Evolutionary conservation across 1,140 invertebrate genomes (phyloP).

Genomic region (Augochlora pura): DNA sequence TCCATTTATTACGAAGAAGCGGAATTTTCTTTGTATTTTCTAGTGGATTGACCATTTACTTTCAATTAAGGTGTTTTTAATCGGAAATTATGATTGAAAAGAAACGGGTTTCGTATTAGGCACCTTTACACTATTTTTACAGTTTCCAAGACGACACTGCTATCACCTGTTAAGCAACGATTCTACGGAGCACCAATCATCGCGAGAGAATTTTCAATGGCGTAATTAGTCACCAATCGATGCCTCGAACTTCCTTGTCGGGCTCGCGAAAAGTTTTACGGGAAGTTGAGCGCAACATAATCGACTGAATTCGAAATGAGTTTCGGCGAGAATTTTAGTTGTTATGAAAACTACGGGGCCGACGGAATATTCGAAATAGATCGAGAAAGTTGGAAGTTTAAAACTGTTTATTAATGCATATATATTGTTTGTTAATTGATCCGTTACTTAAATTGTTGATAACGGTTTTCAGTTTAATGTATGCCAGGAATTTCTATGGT

Average conservation of each 20-base stretch:
- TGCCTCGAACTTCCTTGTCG: conserved; percentile 13
- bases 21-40: too few relatives aligned
- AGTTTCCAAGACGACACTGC: background rate
- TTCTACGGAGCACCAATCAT: background rate
- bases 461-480: background rate
- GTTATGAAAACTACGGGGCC: background rate
- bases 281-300: conserved; percentile 9
- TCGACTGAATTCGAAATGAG: conserved; percentile 6
- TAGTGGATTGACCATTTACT: too few relatives aligned
- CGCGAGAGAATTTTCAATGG: conserved; percentile 26
- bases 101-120: too few relatives aligned
- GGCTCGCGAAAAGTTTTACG: conserved; percentile 15
- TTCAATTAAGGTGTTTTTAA: too few relatives aligned
- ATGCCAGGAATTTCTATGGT: too few relatives aligned
- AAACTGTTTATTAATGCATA: background rate
- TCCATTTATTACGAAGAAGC: too few relatives aligned
- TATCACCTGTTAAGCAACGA: conserved; percentile 9
- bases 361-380: background rate
- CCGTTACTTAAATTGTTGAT: background rate
- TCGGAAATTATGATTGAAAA: too few relatives aligned
- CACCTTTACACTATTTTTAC: background rate
- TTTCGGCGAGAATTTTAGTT: conserved; percentile 9
- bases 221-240: conserved; percentile 18
- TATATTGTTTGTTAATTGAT: background rate
- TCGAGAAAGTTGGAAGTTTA: background rate